These are phyloP conservation scores for Dascyllus trimaculatus DNA, from an alignment of 2,113 vertebrate species.

Conservation along the genomic window DNA sequence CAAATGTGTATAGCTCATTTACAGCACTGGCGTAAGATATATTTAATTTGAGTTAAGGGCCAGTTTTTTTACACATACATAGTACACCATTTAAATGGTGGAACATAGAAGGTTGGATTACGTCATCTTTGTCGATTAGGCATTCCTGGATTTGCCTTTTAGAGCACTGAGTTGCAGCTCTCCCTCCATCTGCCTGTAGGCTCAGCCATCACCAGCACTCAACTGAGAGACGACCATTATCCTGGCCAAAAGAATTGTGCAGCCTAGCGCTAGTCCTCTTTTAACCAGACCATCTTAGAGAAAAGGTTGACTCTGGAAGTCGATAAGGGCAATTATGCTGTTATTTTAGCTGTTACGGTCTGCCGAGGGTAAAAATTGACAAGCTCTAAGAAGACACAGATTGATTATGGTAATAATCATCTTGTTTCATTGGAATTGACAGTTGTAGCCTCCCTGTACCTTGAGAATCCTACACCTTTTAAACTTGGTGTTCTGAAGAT, in stretches of 20 bases:
- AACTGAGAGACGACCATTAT: conserved; percentile 43
- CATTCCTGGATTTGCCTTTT: conserved; percentile 75
- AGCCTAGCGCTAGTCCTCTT: neutral
- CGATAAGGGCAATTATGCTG: conserved; percentile 22
- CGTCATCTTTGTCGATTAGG: conserved; percentile 44
- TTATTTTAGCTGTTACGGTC: conserved; percentile 28
- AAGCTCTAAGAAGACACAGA: neutral
- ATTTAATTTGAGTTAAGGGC: conserved; percentile 51
- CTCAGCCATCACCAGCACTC: conserved; percentile 24
- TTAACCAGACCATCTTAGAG: neutral
- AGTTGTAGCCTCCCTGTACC: neutral
- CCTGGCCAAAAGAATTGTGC: conserved; percentile 25
- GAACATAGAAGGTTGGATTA: conserved; percentile 54
- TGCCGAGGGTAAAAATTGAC: neutral
- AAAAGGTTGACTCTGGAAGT: conserved; percentile 13
- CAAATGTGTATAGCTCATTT: conserved; percentile 39
- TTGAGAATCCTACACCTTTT: neutral
- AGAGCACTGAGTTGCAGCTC: conserved; percentile 64
- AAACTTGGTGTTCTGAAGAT: conserved; percentile 15
- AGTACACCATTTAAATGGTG: too few species aligned
- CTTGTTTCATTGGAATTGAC: conserved; percentile 1
- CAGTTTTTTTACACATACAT: conserved; percentile 4
- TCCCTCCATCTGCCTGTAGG: conserved; percentile 69
- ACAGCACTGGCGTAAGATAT: conserved; percentile 31
- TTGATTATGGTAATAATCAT: conserved; percentile 4